Evolutionary conservation across 1,140 invertebrate genomes (phyloP), one percentile per base, ranked within the genome.

Genomic region (Eueides isabella): DNA sequence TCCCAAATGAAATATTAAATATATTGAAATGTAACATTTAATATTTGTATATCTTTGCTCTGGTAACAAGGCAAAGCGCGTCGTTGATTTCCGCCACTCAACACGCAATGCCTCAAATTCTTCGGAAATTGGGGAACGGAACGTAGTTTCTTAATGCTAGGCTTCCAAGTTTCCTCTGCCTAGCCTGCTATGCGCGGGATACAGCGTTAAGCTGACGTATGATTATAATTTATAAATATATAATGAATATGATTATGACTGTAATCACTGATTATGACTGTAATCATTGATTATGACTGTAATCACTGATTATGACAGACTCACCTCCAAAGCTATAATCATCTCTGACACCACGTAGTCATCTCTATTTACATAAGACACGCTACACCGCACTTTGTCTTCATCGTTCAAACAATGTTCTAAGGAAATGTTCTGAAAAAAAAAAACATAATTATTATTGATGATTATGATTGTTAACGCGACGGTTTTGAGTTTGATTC

Each of bases 351-450:
- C 33, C 12, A n/a, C 16, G 16, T 23, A 55, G 6, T 48, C 35
- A n/a, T 69, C 29, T 9, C 61, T 41, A 23, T 31, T 14, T 31
- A 71, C 23, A 26, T 74, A 41, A 6, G 68, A 72, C n/a, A 70
- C 3, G 12, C 66, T 30, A 12, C 23, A 66, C 12, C 71, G 44
- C 7, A 71, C n/a, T 23, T 66, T 33, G 11, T 62, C 35, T 0
- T 61, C 63, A 1, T 74, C 76, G 12, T 74, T 68, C 1, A 5
- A 4, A 30, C 71, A 71, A 2, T 29, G 6, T 1, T 66, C 61
- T 12, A 77, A 12, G 5, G 31, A 33, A 1, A 77, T 26, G 9
- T 66, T 31, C 75, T 77, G 63, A n/a, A 30, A 65, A 0, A 65
- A 33, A 38, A 38, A 16, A 38, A 16, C 6, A 38, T n/a, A n/a